A percentile compares a stretch with the other conserved stretches of the same genome.
phyloP scores from a whole-genome alignment of 2,113 vertebrate species.

The Athene cunicularia region DNA sequence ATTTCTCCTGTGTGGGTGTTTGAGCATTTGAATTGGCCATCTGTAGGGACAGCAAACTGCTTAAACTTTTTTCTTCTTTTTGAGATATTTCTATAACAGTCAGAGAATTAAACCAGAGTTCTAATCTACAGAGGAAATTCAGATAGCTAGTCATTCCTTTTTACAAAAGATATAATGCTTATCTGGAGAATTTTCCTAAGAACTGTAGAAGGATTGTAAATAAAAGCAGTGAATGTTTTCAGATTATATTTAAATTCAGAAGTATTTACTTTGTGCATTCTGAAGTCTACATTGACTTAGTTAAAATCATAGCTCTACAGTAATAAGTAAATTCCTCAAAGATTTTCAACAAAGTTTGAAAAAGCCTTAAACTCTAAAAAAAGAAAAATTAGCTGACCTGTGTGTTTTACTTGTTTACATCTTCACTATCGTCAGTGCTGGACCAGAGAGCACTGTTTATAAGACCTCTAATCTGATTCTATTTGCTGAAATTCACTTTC shows the following conservation, averaged over 20 bases:
- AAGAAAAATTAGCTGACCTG: not conserved
- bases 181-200: constrained; percentile 7
- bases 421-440: not conserved
- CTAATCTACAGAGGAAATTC: not conserved
- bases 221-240: not conserved
- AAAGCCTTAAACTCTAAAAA: not conserved
- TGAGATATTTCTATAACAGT: constrained; percentile 8
- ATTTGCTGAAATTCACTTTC: not conserved
- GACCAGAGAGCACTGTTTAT: not conserved
- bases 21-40: constrained; percentile 42
- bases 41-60: constrained; percentile 12
- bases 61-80: constrained; percentile 28
- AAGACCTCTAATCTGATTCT: not conserved
- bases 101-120: constrained; percentile 13
- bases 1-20: constrained; percentile 30
- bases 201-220: not conserved
- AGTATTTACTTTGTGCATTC: not conserved
- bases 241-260: not conserved
- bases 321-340: not conserved
- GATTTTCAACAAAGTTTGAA: not conserved
- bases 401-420: not conserved
- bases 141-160: not conserved
- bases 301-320: not conserved
- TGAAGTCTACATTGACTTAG: not conserved
- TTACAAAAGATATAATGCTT: not conserved